A percentile compares a stretch with the other conserved stretches of the same genome.
phyloP scores from a whole-genome alignment of 2,888 invertebrate genomes.

The Choreutis nemorana region DNA sequence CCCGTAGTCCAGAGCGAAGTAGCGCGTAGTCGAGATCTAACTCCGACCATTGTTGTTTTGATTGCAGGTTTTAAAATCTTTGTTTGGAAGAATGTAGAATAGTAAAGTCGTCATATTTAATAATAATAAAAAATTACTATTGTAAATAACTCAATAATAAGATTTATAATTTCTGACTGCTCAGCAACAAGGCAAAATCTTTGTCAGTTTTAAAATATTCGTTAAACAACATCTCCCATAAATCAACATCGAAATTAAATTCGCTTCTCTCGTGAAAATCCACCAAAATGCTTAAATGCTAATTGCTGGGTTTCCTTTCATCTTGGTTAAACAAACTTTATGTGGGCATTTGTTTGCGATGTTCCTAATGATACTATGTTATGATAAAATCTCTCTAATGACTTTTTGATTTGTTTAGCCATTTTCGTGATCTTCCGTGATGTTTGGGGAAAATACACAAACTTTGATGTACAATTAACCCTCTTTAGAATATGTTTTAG shows the following conservation, averaged over 20 bases:
- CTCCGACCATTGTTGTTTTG: slow-evolving; percentile 36
- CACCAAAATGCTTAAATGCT: slow-evolving; percentile 19
- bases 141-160: too few species aligned
- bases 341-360: slow-evolving; percentile 36
- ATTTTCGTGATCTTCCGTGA: not conserved
- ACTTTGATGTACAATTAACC: slow-evolving; percentile 1
- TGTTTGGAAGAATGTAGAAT: too few species aligned
- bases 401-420: slow-evolving; percentile 21
- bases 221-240: too few species aligned
- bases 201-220: too few species aligned
- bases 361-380: slow-evolving; percentile 30
- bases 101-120: too few species aligned
- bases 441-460: not conserved
- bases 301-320: slow-evolving; percentile 31
- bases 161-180: too few species aligned
- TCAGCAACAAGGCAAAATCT: too few species aligned
- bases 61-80: too few species aligned
- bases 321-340: slow-evolving; percentile 33
- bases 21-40: slow-evolving; percentile 21
- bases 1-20: slow-evolving; percentile 11
- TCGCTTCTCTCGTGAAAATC: too few species aligned
- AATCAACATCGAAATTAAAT: too few species aligned
- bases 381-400: slow-evolving; percentile 29
- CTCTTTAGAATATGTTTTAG: not conserved
- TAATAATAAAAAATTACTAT: too few species aligned